These are phyloP conservation scores for Chloromyia formosa DNA, from an alignment of 2,888 invertebrate genomes.

Conservation along the genomic window DNA sequence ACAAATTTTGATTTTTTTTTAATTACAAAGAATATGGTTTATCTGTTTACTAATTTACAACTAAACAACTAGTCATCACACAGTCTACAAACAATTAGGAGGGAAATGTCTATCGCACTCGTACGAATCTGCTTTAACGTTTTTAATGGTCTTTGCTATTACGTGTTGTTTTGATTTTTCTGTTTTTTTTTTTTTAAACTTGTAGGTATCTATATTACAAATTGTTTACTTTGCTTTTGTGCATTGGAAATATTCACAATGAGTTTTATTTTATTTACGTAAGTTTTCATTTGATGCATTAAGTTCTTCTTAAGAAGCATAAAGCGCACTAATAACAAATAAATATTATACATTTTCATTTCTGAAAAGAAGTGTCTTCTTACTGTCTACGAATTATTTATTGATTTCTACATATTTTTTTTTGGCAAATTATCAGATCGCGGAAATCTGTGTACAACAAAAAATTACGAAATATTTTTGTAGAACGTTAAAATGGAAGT, in stretches of 20 bases:
- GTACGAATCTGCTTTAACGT: slow-evolving; percentile 5
- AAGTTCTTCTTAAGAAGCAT: slow-evolving; percentile 13
- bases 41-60: slow-evolving; percentile 27
- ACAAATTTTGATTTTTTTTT: slow-evolving; percentile 13
- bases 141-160: too few species aligned
- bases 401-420: background rate
- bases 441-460: too few species aligned
- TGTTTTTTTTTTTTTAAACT: background rate
- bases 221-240: slow-evolving; percentile 1
- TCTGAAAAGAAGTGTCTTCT: too few species aligned
- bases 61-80: slow-evolving; percentile 38
- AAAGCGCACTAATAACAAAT: slow-evolving; percentile 26
- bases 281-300: slow-evolving; percentile 6
- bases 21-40: slow-evolving; percentile 12
- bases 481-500: too few species aligned
- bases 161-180: too few species aligned
- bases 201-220: background rate
- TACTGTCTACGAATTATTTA: too few species aligned
- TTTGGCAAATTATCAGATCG: too few species aligned
- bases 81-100: slow-evolving; percentile 22
- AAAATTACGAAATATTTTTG: too few species aligned
- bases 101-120: background rate
- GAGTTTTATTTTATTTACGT: background rate
- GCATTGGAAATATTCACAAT: background rate
- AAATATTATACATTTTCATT: slow-evolving; percentile 19